Evolutionary conservation across 2,888 invertebrate species (phyloP), one percentile per base, ranked within the genome.

Genomic region (Allophyes oxyacanthae): DNA sequence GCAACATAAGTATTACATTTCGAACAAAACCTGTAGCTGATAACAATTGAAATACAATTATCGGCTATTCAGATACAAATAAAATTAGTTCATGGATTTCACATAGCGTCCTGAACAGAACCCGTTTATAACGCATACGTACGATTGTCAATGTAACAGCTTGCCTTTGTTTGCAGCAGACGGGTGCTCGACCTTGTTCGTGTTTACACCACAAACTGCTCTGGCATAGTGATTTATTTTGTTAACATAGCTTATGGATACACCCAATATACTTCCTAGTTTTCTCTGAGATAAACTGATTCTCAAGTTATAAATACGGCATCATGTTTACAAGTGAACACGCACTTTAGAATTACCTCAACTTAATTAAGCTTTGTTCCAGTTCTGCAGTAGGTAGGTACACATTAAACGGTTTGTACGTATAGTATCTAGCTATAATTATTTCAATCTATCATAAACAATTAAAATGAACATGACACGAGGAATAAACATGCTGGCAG

Each of bases 181-280:
- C 66, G 69, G 72, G 65, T 62, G 64, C 55, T 66, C 75, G 79
- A 73, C 82, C 84, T 84, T 85, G 79, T 50, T 32, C 50, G 34
- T 72, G 78, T 81, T 79, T 81, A 79, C 81, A 72, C 61, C 67
- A 60, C 66, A 64, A 74, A 69, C 79, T 60, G 53, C 64, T 78
- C 72, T 52, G 69, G 64, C 77, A 77, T 75, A 65, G 66, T 84
- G 82, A 86, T 83, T 82, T 82, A 85, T 84, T 79, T 77, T 81
- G 78, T 81, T 78, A 80, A 72, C 78, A 78, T 61, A 65, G 61
- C 52, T 59, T 64, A 60, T 64, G 53, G 56, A 57, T 44, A 59
- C 42, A 38, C 26, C 14, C 41, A 37, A 38, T 14, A 74, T 62
- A 75, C 73, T 79, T 79, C 75, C 77, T 75, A 20, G 37, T 61